phyloP scores from a whole-genome alignment of 2,888 invertebrate species.

The Eristalis arbustorum region DNA sequence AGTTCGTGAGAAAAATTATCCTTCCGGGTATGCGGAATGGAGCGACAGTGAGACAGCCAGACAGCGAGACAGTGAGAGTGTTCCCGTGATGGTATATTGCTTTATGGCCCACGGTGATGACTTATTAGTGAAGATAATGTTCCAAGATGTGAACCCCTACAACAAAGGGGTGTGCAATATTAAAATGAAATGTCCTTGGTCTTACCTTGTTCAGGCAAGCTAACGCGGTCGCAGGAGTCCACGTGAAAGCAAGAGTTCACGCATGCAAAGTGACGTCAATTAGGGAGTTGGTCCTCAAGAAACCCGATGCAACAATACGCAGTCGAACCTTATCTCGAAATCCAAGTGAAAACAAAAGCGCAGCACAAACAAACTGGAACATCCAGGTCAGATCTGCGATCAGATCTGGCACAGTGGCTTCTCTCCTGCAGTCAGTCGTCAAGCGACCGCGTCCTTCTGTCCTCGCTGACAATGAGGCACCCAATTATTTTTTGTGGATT shows the following conservation, averaged over 20 bases:
- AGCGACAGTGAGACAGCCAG: neutral
- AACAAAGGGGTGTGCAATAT: conserved; percentile 40
- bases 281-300: neutral
- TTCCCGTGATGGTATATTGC: conserved; percentile 30
- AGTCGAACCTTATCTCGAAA: neutral
- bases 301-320: conserved; percentile 32
- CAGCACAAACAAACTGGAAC: conserved; percentile 31
- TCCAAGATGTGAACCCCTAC: conserved; percentile 15
- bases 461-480: neutral
- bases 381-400: conserved; percentile 38
- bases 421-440: too few relatives aligned
- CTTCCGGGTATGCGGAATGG: conserved; percentile 47
- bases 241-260: conserved; percentile 60
- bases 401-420: neutral
- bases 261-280: conserved; percentile 66
- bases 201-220: neutral
- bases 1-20: conserved; percentile 32
- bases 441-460: neutral
- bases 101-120: conserved; percentile 64
- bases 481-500: conserved; percentile 59
- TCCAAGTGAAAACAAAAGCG: conserved; percentile 8
- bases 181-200: conserved; percentile 35
- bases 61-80: conserved; percentile 5
- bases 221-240: neutral
- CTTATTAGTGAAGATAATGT: conserved; percentile 69